A percentile compares a stretch with the other conserved stretches of the same genome.
Evolutionary conservation across 2,113 vertebrate species (phyloP).

Genomic region (Melospiza georgiana): DNA sequence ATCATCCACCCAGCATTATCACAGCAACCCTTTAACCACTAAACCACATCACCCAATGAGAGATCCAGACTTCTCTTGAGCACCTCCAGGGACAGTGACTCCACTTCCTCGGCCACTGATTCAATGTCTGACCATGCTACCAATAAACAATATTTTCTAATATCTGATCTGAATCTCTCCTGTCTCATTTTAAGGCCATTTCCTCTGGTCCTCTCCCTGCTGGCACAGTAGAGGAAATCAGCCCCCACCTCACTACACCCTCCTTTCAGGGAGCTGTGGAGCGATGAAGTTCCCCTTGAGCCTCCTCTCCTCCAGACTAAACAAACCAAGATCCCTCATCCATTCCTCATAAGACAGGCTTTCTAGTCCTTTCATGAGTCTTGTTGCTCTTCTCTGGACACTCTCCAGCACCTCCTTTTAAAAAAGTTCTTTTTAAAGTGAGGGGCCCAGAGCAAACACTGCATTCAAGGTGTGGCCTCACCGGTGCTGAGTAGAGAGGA

Average conservation of each 20-base stretch:
- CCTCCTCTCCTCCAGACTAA: background rate
- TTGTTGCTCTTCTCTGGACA: background rate
- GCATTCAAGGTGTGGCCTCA: background rate
- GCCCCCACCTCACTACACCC: background rate
- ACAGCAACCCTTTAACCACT: background rate
- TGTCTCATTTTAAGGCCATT: background rate
- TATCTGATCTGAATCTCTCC: background rate
- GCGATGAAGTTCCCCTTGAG: rapidly evolving
- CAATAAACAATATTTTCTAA: background rate
- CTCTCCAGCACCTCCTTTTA: background rate
- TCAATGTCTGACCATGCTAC: background rate
- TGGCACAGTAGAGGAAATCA: background rate
- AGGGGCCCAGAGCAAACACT: background rate
- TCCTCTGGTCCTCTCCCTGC: background rate
- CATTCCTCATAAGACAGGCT: rapidly evolving
- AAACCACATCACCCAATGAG: rapidly evolving
- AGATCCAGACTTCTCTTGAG: background rate
- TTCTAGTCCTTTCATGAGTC: rapidly evolving
- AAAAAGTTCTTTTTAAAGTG: background rate
- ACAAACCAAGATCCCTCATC: background rate
- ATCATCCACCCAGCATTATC: no score
- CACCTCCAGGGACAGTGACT: background rate
- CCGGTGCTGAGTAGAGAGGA: background rate
- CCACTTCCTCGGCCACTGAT: background rate
- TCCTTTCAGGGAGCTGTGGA: background rate